A percentile compares a stretch with the other conserved stretches of the same genome.
Evolutionary conservation across 2,113 vertebrate species (phyloP).

Genomic region (Azemiops feae): DNA sequence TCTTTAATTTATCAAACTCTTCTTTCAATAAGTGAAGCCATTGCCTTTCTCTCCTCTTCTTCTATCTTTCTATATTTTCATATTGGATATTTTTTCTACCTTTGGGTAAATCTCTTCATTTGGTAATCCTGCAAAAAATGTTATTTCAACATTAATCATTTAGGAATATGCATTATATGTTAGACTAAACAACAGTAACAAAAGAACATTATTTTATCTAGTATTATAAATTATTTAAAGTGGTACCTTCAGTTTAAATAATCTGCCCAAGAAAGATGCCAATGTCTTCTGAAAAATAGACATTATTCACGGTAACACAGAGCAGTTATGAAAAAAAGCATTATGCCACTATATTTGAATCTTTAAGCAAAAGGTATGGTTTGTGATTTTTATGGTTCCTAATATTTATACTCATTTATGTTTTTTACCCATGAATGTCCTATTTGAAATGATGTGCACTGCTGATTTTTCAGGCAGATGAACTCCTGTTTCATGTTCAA

Average conservation of each 20-base stretch:
- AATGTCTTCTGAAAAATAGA: not conserved
- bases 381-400: not conserved
- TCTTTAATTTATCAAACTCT: conserved; percentile 26
- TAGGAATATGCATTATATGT: not conserved
- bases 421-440: conserved; percentile 53
- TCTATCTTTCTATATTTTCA: conserved; percentile 37
- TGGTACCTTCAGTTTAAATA: not conserved
- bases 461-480: conserved; percentile 12
- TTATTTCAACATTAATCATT: not conserved
- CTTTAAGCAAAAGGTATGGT: not conserved
- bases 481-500: not conserved
- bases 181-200: not conserved
- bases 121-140: conserved; percentile 15
- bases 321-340: not conserved
- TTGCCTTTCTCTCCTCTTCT: conserved; percentile 21
- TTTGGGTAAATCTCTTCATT: conserved; percentile 12
- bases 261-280: not conserved
- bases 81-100: conserved; percentile 28
- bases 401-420: conserved; percentile 1
- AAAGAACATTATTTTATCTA: not conserved
- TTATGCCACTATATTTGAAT: not conserved
- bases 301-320: not conserved
- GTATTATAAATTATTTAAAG: not conserved
- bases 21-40: conserved; percentile 17
- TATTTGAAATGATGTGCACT: conserved; percentile 41